Base-by-base conservation (phyloP, 2,888 invertebrate genomes). In the Perizoma affinitatum region DNA sequence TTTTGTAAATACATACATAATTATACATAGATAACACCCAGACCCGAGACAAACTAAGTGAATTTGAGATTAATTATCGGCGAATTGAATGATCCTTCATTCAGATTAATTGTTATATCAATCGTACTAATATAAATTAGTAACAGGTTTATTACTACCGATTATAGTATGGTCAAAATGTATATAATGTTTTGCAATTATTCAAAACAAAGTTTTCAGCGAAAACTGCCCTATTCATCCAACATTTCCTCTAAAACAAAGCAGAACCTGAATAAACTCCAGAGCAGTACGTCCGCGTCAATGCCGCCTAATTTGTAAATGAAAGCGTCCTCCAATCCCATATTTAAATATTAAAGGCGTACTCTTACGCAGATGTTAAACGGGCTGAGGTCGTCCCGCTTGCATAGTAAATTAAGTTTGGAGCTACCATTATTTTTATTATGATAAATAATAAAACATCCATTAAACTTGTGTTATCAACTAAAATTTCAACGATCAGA, bases 301-400 rank as follows among this genome's bases (percentile, higher is more conserved):
- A 62, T 60, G 59, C 58, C 42, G 58, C 50, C 53, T 69, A 61
- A 67, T 67, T 69, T 69, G 67, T 60, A 62, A 63, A 67, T 67
- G 65, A 69, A 69, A 61, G 58, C 62, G n/a, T 57, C 54, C 48
- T 63, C 49, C 59, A 63, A 62, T 57, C 57, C 67, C 71, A 58
- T 63, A 63, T 78, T 80, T 74, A 75, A 79, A 80, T 80, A 80
- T 78, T 81, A 70, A 80, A 80, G 76, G 70, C 65, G 69, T 74
- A 72, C 72, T 74, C 69, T 72, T 71, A 67, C 66, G 66, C 70
- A 62, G 70, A 72, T 72, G 75, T 68, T 73, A 71, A 76, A 68
- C 71, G 73, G 66, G 69, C 65, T 63, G 69, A 69, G 73, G 66
- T 72, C 67, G 74, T 66, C 68, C 73, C 73, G 72, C 65, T 71